phyloP scores from a whole-genome alignment of 2,888 invertebrate species.

The Agrotis clavis region DNA sequence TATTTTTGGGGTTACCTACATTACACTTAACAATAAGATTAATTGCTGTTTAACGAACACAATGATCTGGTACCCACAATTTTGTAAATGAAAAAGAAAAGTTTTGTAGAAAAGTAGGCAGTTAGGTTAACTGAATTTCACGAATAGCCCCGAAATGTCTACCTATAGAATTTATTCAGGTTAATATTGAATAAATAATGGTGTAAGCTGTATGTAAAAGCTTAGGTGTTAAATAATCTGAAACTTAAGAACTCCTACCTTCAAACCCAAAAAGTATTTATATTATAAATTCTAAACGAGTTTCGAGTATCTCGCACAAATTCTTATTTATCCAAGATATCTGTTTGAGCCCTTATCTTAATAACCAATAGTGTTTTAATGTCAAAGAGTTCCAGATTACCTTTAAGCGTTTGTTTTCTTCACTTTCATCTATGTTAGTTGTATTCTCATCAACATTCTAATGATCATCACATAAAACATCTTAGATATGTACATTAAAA shows the following conservation, averaged over 20 bases:
- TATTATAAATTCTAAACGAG: background rate
- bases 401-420: slow-evolving; percentile 3
- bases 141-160: no score
- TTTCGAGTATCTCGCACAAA: background rate
- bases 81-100: background rate
- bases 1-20: background rate
- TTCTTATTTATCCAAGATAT: slow-evolving; percentile 20
- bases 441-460: slow-evolving; percentile 1
- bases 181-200: background rate
- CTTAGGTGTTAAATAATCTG: background rate
- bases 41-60: background rate
- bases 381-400: slow-evolving; percentile 14
- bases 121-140: no score
- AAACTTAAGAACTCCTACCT: background rate
- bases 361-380: slow-evolving; percentile 14
- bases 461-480: slow-evolving; percentile 17
- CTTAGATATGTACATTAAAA: slow-evolving; percentile 11
- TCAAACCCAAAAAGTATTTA: no score
- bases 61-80: background rate
- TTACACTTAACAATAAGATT: background rate
- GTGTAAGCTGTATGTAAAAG: background rate
- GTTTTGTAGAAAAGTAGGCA: no score
- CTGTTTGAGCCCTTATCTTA: slow-evolving; percentile 25
- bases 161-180: background rate
- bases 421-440: background rate